These are phyloP conservation scores for Luperina nickerlii DNA, from an alignment of 2,888 invertebrate genomes.

Conservation along the genomic window DNA sequence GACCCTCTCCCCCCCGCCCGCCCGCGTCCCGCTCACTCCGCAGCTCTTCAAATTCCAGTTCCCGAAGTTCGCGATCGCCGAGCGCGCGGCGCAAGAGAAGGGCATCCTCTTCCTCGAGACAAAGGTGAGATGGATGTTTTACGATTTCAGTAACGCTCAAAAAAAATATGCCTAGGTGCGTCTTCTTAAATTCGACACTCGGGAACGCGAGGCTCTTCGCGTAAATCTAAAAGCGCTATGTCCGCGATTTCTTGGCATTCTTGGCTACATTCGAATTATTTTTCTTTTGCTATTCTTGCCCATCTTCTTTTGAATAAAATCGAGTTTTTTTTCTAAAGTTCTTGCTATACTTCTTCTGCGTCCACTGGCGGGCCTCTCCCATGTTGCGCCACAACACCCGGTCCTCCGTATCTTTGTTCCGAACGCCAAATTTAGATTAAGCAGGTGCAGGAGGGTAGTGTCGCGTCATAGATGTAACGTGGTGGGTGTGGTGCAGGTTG, in stretches of 20 bases:
- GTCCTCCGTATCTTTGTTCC: background rate
- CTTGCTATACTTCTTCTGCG: constrained; percentile 53
- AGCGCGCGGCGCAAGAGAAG: constrained; percentile 84
- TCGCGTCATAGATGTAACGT: background rate
- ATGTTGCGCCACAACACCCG: constrained; percentile 35
- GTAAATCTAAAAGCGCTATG: constrained; percentile 53
- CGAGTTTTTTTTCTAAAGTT: constrained; percentile 42
- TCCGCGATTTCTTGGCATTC: constrained; percentile 37
- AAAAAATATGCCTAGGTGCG: constrained; percentile 21
- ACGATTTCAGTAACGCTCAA: constrained; percentile 50
- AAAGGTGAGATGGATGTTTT: constrained; percentile 80
- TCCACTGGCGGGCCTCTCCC: constrained; percentile 46
- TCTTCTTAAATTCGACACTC: constrained; percentile 52
- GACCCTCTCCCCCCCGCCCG: constrained; percentile 53
- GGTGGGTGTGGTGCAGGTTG: constrained; percentile 74
- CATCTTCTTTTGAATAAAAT: constrained; percentile 48
- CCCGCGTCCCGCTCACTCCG: constrained; percentile 83
- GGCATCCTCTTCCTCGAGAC: constrained; percentile 86
- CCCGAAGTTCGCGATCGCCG: constrained; percentile 87
- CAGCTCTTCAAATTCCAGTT: constrained; percentile 91
- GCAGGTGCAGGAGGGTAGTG: background rate
- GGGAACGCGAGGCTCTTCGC: constrained; percentile 46
- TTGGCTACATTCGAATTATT: constrained; percentile 38
- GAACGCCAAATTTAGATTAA: background rate
- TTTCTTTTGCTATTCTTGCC: constrained; percentile 48